Conservation (phyloP, 2,797 vertebrate species). For the Podarcis lilfordi region DNA sequence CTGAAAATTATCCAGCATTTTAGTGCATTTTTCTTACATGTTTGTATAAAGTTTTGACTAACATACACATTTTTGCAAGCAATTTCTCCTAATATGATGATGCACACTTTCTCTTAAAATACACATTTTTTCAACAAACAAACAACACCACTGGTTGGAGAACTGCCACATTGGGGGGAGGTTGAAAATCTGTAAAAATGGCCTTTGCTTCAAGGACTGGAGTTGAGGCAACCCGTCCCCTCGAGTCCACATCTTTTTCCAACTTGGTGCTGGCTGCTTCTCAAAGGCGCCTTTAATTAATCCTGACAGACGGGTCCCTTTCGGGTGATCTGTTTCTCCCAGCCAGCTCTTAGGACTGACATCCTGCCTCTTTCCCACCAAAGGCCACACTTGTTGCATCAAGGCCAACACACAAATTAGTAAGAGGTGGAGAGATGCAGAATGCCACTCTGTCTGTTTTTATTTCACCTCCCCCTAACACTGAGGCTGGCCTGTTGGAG, state of each 20-base stretch:
- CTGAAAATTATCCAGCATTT: too few relatives aligned
- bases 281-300: constrained; percentile 68
- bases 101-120: too few relatives aligned
- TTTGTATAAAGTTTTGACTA: too few relatives aligned
- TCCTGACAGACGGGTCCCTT: not conserved
- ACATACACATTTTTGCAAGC: too few relatives aligned
- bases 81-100: too few relatives aligned
- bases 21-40: too few relatives aligned
- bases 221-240: constrained; percentile 34
- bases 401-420: not conserved
- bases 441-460: not conserved
- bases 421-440: not conserved
- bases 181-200: constrained; percentile 26
- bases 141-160: too few relatives aligned
- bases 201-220: constrained; percentile 35
- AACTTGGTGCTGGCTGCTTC: constrained; percentile 50
- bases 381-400: not conserved
- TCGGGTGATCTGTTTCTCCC: constrained; percentile 1
- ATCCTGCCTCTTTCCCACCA: constrained; percentile 11
- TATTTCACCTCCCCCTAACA: too few relatives aligned
- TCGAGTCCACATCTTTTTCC: not conserved
- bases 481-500: not conserved
- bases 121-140: too few relatives aligned
- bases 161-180: constrained; percentile 15
- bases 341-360: not conserved